Evolutionary conservation across 30 jellyfish, hydroid and myxozoan species (phyloP), one percentile per base, ranked within the genome.

Genomic region (Chrysaora quinquecirrha): DNA sequence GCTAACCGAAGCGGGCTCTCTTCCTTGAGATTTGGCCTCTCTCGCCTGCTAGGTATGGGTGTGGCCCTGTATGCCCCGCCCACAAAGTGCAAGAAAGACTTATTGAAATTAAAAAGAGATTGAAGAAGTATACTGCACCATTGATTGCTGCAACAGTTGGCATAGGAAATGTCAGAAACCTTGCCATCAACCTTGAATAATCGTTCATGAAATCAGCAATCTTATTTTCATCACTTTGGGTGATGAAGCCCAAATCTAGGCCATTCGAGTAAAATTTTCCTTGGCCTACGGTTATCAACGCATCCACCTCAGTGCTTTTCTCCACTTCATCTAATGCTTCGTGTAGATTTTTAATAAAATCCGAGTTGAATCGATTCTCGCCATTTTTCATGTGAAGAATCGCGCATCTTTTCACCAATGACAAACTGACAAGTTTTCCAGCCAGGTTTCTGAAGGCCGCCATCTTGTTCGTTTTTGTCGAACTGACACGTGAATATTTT

Each of bases 61-160:
- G n/a, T n/a, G n/a, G n/a, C n/a, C n/a, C n/a, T n/a, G n/a, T n/a
- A n/a, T n/a, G n/a, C n/a, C n/a, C n/a, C n/a, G n/a, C n/a, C n/a
- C n/a, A n/a, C n/a, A n/a, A n/a, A n/a, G n/a, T n/a, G n/a, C n/a
- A n/a, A n/a, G n/a, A n/a, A n/a, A n/a, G n/a, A n/a, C n/a, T n/a
- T n/a, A n/a, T n/a, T n/a, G n/a, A n/a, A n/a, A n/a, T n/a, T n/a
- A n/a, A n/a, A 20, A 20, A 56, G 22, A 21, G 50, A 34, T 75
- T 49, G 61, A 48, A 75, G 49, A 46, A 38, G 14, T 38, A n/a
- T n/a, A n/a, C 35, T 19, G 56, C 64, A 84, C 95, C 95, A 84
- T 84, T 84, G 19, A 84, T 60, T 3, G 88, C 88, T 6, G 95
- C 95, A 28, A 65, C 88, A 31, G 95, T 84, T 34, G 88, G 95